These are phyloP conservation scores for Rhagologus leucostigma DNA, from an alignment of 2,113 vertebrate genomes.

Conservation along the genomic window DNA sequence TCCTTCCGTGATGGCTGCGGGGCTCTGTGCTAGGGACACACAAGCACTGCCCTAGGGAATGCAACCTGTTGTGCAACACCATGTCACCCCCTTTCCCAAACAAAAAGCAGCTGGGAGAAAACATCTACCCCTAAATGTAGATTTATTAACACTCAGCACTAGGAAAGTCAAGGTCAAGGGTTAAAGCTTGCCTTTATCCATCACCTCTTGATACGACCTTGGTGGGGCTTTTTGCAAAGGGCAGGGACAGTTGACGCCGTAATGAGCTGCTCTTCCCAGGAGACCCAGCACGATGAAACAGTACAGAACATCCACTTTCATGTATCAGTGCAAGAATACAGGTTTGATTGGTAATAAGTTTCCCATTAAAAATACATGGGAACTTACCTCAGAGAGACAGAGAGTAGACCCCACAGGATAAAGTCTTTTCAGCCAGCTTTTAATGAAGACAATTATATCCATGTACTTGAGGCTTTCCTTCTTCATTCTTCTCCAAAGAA, in stretches of 20 bases:
- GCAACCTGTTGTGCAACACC: slow-evolving; percentile 13
- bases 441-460: slow-evolving; percentile 30
- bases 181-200: slow-evolving; percentile 60
- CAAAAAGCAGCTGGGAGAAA: slow-evolving; percentile 45
- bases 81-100: not conserved
- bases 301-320: slow-evolving; percentile 14
- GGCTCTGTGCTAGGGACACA: not conserved
- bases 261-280: slow-evolving; percentile 55
- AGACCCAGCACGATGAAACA: slow-evolving; percentile 27
- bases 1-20: rapidly evolving
- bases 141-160: slow-evolving; percentile 59
- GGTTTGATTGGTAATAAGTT: slow-evolving; percentile 37
- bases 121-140: slow-evolving; percentile 42
- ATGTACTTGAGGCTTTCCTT: not conserved
- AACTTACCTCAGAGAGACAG: not conserved
- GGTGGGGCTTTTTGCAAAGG: slow-evolving; percentile 42
- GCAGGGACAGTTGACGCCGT: slow-evolving; percentile 24
- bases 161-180: slow-evolving; percentile 60
- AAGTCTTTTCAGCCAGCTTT: not conserved
- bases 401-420: slow-evolving; percentile 10
- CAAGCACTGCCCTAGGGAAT: not conserved
- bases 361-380: slow-evolving; percentile 56
- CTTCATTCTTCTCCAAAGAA: not conserved
- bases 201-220: slow-evolving; percentile 52
- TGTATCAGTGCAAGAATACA: not conserved